These are phyloP conservation scores for Ochropacha duplaris DNA, from an alignment of 2,888 invertebrate species.

Conservation along the genomic window DNA sequence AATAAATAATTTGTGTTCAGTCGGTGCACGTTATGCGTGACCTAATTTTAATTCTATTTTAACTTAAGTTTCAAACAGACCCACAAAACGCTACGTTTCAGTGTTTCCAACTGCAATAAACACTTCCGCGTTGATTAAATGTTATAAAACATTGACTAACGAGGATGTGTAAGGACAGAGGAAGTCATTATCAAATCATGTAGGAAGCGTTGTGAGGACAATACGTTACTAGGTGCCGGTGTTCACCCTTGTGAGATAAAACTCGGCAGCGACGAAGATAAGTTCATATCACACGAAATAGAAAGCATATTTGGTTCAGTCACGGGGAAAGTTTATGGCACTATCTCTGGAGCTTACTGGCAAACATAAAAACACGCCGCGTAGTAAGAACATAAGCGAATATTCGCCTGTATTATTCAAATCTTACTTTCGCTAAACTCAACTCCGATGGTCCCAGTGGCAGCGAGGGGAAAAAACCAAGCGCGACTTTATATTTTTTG, in stretches of 20 bases:
- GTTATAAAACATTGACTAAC: slow-evolving; percentile 64
- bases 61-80: slow-evolving; percentile 33
- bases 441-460: slow-evolving; percentile 53
- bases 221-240: slow-evolving; percentile 9
- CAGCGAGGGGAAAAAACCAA: slow-evolving; percentile 59
- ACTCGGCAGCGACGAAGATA: background rate
- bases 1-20: slow-evolving; percentile 12
- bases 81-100: slow-evolving; percentile 36
- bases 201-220: slow-evolving; percentile 68
- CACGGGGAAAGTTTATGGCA: slow-evolving; percentile 47
- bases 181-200: slow-evolving; percentile 78
- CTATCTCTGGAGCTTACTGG: slow-evolving; percentile 39
- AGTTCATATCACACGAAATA: slow-evolving; percentile 23
- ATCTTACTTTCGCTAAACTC: slow-evolving; percentile 74
- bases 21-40: slow-evolving; percentile 47
- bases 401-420: slow-evolving; percentile 72
- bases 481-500: slow-evolving; percentile 58
- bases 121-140: slow-evolving; percentile 61
- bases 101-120: slow-evolving; percentile 46
- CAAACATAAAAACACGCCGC: slow-evolving; percentile 57
- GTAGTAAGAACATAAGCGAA: slow-evolving; percentile 60
- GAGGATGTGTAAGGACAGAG: slow-evolving; percentile 73
- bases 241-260: slow-evolving; percentile 1
- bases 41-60: slow-evolving; percentile 64
- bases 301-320: slow-evolving; percentile 46